Evolutionary conservation across 2,797 vertebrate species (phyloP), one percentile per base, ranked within the genome.

Genomic region (Semotilus atromaculatus): DNA sequence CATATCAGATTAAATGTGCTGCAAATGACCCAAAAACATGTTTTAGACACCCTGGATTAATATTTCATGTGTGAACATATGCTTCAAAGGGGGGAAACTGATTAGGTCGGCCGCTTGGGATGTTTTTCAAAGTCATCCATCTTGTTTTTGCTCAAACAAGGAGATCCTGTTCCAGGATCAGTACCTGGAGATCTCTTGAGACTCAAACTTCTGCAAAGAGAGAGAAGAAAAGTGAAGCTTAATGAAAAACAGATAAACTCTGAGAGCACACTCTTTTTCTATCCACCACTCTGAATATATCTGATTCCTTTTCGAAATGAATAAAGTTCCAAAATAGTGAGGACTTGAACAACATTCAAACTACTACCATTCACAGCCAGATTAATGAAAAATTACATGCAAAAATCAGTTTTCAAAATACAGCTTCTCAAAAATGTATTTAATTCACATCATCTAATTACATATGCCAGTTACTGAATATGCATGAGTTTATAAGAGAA

Each of bases 41-140:
- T 79, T 81, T 29, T 34, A 88, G 45, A 40, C 68, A 70, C 80
- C 62, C 58, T 81, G 77, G 83, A 91, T 92, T 90, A 86, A 91
- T 89, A 88, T 92, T 93, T 90, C 19, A 89, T 91, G 91, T 90
- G 58, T 73, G 60, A 86, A 82, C 82, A 86, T 76, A 85, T 82
- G 82, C 88, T 88, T 88, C 82, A 86, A 89, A 90, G 75, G 73
- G 66, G 26, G 36, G 40, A 74, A 75, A 84, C 74, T 87, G 84
- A 81, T 88, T 85, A 77, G 77, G 81, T 36, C 36, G 29, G 73
- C 81, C 81, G n/a, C 82, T 51, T 74, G 88, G 80, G 87, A 81
- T 36, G 74, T 77, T 74, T 78, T 84, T 88, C 77, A 74, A 85
- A 89, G 67, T 31, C 48, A 82, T 71, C 74, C 16, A 70, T 72